Base-by-base conservation (phyloP, 2,113 vertebrate genomes). In the Menura novaehollandiae region DNA sequence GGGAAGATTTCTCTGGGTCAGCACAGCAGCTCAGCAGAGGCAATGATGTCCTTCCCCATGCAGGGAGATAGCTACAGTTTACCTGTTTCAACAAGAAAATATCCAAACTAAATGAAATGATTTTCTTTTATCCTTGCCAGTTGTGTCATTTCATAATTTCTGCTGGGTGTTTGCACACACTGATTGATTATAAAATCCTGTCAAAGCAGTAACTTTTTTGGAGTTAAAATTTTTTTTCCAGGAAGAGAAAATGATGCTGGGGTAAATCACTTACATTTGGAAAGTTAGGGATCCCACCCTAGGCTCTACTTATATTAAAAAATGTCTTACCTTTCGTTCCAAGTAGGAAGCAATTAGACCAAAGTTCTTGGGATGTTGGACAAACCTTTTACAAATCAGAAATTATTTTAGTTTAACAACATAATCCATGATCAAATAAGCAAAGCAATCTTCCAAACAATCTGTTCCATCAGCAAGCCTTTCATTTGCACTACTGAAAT, bases 301-400 rank as follows among this genome's bases (percentile, higher is more conserved):
- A 91, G 33, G 47, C 35, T 88, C 43, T 86, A 56, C 28, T 85
- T 76, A 22, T 2, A 56, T 58, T 56, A 41, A 68, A 44, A 80
- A 67, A 84, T 18, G 37, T 82, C 98, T 98, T 97, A 99, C 99
- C 99, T 99, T 99, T 97, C 99, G 98, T 97, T 99, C 99, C 79
- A 99, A 98, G 97, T 99, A 99, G 32, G 99, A 99, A 89, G 99
- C 99, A 97, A 99, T 99, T 67, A 99, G 97, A 93, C 99, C 99
- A 98, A 99, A 99, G 97, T 99, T 99, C 98, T 99, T 99, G 77
- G 99, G 99, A 97, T 99, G 99, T 83, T 99, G 99, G 89, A 99
- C 98, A 98, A 99, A 99, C 98, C 99, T 99, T 96, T 60, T 24
- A 66, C 44, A 95, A 97, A 95, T 77, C 66, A 92, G 44, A 95